Conservation (phyloP, 1,140 invertebrate genomes). For the Oedothorax gibbosus region DNA sequence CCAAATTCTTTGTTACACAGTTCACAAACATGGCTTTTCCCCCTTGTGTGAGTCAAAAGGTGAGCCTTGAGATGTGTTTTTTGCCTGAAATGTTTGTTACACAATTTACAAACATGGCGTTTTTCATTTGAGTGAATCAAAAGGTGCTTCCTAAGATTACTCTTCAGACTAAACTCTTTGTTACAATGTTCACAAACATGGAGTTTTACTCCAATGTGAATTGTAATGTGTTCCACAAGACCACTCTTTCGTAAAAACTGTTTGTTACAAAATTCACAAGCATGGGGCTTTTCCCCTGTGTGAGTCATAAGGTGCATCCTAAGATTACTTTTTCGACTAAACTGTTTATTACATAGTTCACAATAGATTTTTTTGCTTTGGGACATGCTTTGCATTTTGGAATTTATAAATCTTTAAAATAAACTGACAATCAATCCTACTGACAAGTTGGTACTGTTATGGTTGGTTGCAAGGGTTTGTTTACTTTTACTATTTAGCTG, state of each 20-base stretch:
- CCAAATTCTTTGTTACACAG: neutral
- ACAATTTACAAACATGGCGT: slow-evolving; percentile 7
- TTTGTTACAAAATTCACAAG: neutral
- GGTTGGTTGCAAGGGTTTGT: no score
- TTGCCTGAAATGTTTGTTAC: neutral
- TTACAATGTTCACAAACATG: neutral
- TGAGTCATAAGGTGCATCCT: neutral
- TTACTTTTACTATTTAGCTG: no score
- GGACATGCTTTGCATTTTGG: neutral
- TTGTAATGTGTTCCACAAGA: neutral
- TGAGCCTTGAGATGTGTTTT: neutral
- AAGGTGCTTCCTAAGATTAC: neutral
- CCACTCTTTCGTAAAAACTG: neutral
- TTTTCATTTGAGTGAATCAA: slow-evolving; percentile 1
- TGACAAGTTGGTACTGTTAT: no score
- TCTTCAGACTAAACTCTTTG: neutral
- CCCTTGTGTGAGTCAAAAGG: neutral
- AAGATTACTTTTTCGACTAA: neutral
- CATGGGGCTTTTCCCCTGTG: neutral
- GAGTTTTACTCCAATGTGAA: neutral
- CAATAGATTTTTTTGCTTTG: neutral
- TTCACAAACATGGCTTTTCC: neutral
- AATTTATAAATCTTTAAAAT: neutral
- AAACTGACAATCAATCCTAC: no score
- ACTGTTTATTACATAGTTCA: slow-evolving; percentile 1